These are phyloP conservation scores for Ataeniobius toweri DNA, from an alignment of 2,797 vertebrate genomes.

Conservation along the genomic window DNA sequence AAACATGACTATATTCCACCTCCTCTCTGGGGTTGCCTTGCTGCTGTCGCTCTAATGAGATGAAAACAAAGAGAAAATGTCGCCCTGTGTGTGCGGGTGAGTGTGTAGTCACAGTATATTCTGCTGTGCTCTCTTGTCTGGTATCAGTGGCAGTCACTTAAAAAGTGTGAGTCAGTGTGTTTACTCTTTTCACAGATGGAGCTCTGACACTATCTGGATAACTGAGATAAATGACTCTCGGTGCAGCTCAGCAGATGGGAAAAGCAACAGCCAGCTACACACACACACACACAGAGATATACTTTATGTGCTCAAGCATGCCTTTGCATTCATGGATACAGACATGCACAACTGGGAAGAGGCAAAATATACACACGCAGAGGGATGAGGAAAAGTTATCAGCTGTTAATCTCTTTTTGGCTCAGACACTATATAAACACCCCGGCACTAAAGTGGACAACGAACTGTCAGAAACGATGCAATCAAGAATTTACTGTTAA, in stretches of 20 bases:
- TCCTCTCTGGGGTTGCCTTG: slow-evolving; percentile 52
- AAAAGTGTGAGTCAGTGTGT: slow-evolving; percentile 71
- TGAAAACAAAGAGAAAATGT: slow-evolving; percentile 71
- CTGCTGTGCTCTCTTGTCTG: slow-evolving; percentile 39
- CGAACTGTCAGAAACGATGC: slow-evolving; percentile 33
- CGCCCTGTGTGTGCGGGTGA: slow-evolving; percentile 19
- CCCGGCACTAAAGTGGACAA: not conserved
- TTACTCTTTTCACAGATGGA: slow-evolving; percentile 80
- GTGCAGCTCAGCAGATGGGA: slow-evolving; percentile 65
- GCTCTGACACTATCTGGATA: slow-evolving; percentile 77
- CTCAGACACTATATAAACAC: slow-evolving; percentile 17
- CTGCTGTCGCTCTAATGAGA: slow-evolving; percentile 64
- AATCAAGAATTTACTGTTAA: slow-evolving; percentile 40
- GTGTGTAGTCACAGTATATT: slow-evolving; percentile 36
- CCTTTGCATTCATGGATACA: slow-evolving; percentile 16
- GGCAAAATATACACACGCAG: not conserved
- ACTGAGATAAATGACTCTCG: slow-evolving; percentile 78
- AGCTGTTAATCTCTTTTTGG: slow-evolving; percentile 24
- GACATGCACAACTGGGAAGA: slow-evolving; percentile 4
- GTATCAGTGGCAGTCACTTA: slow-evolving; percentile 68
- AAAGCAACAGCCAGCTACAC: slow-evolving; percentile 55
- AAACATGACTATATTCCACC: slow-evolving; percentile 56
- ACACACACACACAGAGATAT: slow-evolving; percentile 6
- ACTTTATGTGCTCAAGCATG: slow-evolving; percentile 19
- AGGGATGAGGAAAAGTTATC: slow-evolving; percentile 18